These are phyloP conservation scores for Abrostola tripartita DNA, from an alignment of 2,888 invertebrate species.

Conservation along the genomic window DNA sequence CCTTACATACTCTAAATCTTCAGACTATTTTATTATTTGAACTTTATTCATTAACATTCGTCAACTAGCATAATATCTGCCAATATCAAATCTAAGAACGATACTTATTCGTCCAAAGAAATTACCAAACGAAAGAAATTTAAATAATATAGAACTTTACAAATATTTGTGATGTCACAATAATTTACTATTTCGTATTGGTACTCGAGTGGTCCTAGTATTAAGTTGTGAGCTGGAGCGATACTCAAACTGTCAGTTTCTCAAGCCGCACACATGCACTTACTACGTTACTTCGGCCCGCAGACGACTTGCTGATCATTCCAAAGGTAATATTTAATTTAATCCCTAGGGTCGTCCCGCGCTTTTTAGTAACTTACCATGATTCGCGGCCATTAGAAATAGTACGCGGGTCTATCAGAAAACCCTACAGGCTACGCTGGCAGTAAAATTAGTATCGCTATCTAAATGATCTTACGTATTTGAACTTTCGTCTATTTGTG, in stretches of 20 bases:
- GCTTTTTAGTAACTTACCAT: constrained; percentile 4
- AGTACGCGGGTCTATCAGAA: not conserved
- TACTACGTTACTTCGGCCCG: not conserved
- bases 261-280: not conserved
- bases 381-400: not conserved
- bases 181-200: not conserved
- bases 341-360: not conserved
- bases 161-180: not conserved
- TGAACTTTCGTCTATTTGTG: constrained; percentile 21
- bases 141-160: not conserved
- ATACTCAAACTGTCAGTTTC: constrained; percentile 29
- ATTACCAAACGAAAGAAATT: not conserved
- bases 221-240: constrained; percentile 2
- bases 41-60: constrained; percentile 4
- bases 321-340: not conserved
- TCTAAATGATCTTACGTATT: constrained; percentile 2
- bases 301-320: not conserved
- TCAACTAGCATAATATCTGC: constrained; percentile 15
- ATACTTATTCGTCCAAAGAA: constrained; percentile 17
- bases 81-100: constrained; percentile 54
- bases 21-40: constrained; percentile 17
- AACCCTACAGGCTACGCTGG: not conserved
- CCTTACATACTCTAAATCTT: constrained; percentile 5
- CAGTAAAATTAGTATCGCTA: constrained; percentile 20
- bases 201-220: not conserved